Conservation (phyloP, 2,797 vertebrate genomes). For the Neopelma chrysocephalum region DNA sequence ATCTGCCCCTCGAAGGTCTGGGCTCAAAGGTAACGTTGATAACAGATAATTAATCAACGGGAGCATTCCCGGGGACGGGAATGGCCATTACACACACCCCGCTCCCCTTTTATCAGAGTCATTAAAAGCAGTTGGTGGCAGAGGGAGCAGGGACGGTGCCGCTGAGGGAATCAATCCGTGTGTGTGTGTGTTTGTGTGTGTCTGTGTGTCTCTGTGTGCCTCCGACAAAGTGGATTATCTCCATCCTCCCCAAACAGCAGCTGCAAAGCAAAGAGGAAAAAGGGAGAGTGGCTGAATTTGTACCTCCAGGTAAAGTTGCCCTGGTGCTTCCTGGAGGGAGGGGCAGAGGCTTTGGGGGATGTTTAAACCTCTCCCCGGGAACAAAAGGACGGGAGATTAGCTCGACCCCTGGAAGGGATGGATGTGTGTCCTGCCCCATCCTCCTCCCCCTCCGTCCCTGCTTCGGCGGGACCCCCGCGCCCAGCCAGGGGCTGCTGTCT, state of each 20-base stretch:
- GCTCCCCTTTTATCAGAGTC: neutral
- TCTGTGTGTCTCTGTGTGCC: neutral
- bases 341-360: constrained; percentile 24
- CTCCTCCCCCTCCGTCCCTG: neutral
- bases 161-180: neutral
- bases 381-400: constrained; percentile 38
- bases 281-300: constrained; percentile 60
- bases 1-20: neutral
- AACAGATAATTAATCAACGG: neutral
- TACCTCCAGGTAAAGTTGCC: constrained; percentile 54
- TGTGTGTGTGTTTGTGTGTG: neutral
- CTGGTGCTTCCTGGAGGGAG: constrained; percentile 47
- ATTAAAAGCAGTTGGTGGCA: neutral
- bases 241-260: constrained; percentile 30
- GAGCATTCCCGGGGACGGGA: neutral
- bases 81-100: neutral
- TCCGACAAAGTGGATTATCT: constrained; percentile 45
- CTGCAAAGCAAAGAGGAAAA: constrained; percentile 35
- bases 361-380: neutral
- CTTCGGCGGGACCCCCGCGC: neutral
- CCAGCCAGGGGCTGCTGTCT: neutral
- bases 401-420: neutral
- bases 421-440: neutral
- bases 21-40: fast-evolving
- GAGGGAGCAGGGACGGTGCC: neutral